Evolutionary conservation across 1,140 invertebrate species (phyloP).

Genomic region (Heliothis subflexa): DNA sequence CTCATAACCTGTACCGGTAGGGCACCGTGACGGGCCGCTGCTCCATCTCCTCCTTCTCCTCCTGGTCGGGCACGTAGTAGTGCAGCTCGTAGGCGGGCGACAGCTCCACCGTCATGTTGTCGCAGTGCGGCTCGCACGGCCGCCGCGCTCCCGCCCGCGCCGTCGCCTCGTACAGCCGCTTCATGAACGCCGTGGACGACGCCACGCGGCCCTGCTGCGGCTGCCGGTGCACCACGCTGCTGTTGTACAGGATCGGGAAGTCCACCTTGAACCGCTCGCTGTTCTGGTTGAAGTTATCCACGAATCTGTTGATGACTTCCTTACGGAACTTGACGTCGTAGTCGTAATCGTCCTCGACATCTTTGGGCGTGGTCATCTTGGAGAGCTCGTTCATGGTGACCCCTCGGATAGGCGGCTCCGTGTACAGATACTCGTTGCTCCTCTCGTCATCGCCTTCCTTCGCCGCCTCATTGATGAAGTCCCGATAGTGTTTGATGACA

Average conservation of each 20-base stretch:
- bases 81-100: constrained; percentile 78
- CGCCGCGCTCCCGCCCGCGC: constrained; percentile 37
- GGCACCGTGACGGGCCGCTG: constrained; percentile 55
- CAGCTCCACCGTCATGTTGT: constrained; percentile 70
- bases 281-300: constrained; percentile 78
- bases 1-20: constrained; percentile 55
- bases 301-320: constrained; percentile 73
- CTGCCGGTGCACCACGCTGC: constrained; percentile 65
- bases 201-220: constrained; percentile 61
- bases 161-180: constrained; percentile 56
- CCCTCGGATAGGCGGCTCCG: constrained; percentile 55
- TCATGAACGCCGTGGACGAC: constrained; percentile 70
- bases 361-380: constrained; percentile 39
- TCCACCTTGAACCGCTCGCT: constrained; percentile 70
- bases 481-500: constrained; percentile 73
- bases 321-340: constrained; percentile 75
- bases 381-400: constrained; percentile 58
- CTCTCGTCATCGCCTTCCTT: constrained; percentile 68
- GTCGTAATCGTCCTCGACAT: constrained; percentile 63
- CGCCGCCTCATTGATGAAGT: constrained; percentile 68
- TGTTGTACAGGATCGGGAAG: constrained; percentile 78
- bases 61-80: constrained; percentile 78
- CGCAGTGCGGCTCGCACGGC: constrained; percentile 65
- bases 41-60: constrained; percentile 69
- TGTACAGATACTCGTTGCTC: constrained; percentile 60